These are phyloP conservation scores for Zapornia atra DNA, from an alignment of 2,113 vertebrate species.

Conservation along the genomic window DNA sequence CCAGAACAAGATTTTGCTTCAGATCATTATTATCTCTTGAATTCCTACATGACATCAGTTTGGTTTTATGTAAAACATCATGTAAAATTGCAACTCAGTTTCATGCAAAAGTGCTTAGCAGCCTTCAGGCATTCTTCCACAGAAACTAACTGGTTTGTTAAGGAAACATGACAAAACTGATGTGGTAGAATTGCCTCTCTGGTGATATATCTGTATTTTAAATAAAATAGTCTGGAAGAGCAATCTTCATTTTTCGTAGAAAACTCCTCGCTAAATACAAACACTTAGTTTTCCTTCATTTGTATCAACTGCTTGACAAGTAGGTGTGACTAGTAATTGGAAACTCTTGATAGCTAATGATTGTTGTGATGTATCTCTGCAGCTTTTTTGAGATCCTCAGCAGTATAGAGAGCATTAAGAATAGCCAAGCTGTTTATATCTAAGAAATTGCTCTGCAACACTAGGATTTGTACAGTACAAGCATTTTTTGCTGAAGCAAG, in stretches of 20 bases:
- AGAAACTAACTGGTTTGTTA: neutral
- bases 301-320: constrained; percentile 47
- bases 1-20: neutral
- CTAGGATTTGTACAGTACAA: constrained; percentile 37
- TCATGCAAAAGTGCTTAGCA: neutral
- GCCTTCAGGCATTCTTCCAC: neutral
- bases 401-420: constrained; percentile 41
- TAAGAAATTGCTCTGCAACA: constrained; percentile 54
- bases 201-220: neutral
- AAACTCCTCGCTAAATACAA: constrained; percentile 44
- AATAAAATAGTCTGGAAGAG: neutral
- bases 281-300: constrained; percentile 27
- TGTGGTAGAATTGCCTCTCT: neutral
- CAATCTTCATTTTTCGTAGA: neutral
- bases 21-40: neutral
- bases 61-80: neutral
- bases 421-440: constrained; percentile 33
- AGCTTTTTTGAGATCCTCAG: constrained; percentile 30
- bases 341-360: constrained; percentile 63
- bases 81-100: neutral
- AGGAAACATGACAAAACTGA: neutral
- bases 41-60: neutral
- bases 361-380: constrained; percentile 36
- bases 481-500: constrained; percentile 60
- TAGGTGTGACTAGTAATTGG: constrained; percentile 58